Percentiles rank a stretch among this genome's conserved stretches.
These are phyloP conservation scores for Agonopterix subpropinquella DNA, from an alignment of 2,888 invertebrate genomes.

Conservation along the genomic window DNA sequence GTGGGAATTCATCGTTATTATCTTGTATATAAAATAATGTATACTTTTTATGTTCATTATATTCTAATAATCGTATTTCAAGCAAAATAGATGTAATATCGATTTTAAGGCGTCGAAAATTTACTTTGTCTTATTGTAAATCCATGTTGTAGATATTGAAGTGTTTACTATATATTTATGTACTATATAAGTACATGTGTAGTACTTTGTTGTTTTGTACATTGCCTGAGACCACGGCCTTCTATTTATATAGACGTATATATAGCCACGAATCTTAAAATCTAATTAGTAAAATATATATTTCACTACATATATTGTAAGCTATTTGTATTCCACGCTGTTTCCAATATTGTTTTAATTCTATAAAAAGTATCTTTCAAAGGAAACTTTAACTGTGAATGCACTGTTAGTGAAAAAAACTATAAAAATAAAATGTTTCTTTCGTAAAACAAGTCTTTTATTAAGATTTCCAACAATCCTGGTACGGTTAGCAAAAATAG, in stretches of 20 bases:
- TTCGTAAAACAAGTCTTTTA: background rate
- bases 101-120: background rate
- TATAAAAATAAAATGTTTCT: background rate
- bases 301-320: conserved; percentile 26
- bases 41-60: too few relatives aligned
- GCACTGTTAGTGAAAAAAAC: conserved; percentile 7
- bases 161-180: background rate
- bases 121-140: background rate
- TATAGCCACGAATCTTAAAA: conserved; percentile 37
- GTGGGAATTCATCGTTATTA: too few relatives aligned
- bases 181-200: background rate
- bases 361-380: background rate
- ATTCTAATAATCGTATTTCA: too few relatives aligned
- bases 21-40: too few relatives aligned
- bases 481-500: too few relatives aligned
- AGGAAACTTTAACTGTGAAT: conserved; percentile 8
- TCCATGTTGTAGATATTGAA: background rate
- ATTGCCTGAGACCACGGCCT: conserved; percentile 60
- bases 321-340: conserved; percentile 60
- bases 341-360: conserved; percentile 15
- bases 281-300: conserved; percentile 20
- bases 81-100: too few relatives aligned
- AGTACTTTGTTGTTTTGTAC: conserved; percentile 19
- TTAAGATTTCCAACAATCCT: background rate
- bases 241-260: conserved; percentile 30